These are phyloP conservation scores for Choloepus hoffmanni DNA, from an alignment of 2,113 vertebrate species.

Conservation along the genomic window DNA sequence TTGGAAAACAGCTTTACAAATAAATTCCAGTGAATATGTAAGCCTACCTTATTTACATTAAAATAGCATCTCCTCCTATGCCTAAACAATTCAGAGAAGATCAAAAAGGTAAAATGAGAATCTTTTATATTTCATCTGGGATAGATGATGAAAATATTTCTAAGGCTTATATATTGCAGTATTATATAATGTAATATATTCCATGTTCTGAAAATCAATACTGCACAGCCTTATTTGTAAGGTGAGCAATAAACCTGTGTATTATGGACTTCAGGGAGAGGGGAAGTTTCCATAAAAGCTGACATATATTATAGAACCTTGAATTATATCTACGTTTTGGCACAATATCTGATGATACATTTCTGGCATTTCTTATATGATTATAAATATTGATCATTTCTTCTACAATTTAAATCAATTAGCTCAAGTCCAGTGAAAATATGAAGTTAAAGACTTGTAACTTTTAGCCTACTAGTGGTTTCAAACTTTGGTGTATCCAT, in stretches of 20 bases:
- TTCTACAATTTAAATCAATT: conserved; percentile 13
- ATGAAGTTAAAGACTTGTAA: background rate
- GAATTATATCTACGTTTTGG: background rate
- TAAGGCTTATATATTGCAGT: background rate
- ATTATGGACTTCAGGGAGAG: background rate
- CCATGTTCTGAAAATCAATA: conserved; percentile 19
- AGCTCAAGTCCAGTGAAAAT: conserved; percentile 38
- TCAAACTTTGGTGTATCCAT: conserved; percentile 18
- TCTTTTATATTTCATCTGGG: background rate
- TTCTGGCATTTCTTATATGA: background rate
- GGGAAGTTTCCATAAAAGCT: background rate
- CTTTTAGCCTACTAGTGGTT: conserved; percentile 1
- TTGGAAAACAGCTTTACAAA: conserved; percentile 18
- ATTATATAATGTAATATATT: background rate
- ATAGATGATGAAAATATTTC: background rate
- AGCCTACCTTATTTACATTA: background rate
- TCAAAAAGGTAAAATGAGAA: background rate
- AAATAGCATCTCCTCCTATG: background rate
- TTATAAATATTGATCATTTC: conserved; percentile 54
- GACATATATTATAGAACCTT: background rate
- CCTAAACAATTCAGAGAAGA: background rate
- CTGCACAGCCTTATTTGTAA: background rate
- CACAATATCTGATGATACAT: background rate
- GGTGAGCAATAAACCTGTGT: background rate
- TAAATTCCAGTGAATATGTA: background rate